Base-by-base conservation (phyloP, 2,797 vertebrate species). In the Acanthopagrus latus region DNA sequence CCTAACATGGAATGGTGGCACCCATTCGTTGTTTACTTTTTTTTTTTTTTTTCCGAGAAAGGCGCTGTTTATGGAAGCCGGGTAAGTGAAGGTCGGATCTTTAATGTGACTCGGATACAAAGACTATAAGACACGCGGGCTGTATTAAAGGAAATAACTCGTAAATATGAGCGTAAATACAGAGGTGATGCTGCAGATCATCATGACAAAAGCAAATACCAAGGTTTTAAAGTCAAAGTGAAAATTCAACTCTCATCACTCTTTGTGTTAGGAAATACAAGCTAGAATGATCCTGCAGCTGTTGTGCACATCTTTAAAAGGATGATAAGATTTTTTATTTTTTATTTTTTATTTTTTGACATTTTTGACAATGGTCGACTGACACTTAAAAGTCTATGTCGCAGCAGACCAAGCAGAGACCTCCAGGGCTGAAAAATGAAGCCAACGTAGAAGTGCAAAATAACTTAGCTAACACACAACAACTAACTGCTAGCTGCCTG, bases 1-100 rank as follows among this genome's bases (percentile, higher is more conserved):
- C 84, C 81, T 75, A 82, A 86, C 83, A 85, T 71, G 83, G 82
- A 60, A 54, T 69, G 64, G 78, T 23, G 52, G 64, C 68, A 29
- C 66, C 58, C 18, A 4, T 33, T 29, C 29, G 25, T 25, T 25
- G n/a, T 25, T 27, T 27, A 4, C 4, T 27, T 27, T 27, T 3
- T 2, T 2, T 57, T 57, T 3, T 64, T 69, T 75, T 78, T 77
- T 79, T 64, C 81, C 17, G 3, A 78, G 57, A 27, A 27, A 63
- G 13, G 27, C 7, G 9, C 18, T 18, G 68, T 91, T 90, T 89
- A 88, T 83, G 74, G 74, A 71, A 70, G 74, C 48, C 1, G 33
- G 16, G 18, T 33, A 33, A 66, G 76, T 54, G 75, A 89, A 88
- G 82, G 86, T 82, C 80, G 6, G 44, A 46, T 16, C 9, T 59